Base-by-base conservation (phyloP, 2,888 invertebrate genomes). In the Cheilosia pagana region DNA sequence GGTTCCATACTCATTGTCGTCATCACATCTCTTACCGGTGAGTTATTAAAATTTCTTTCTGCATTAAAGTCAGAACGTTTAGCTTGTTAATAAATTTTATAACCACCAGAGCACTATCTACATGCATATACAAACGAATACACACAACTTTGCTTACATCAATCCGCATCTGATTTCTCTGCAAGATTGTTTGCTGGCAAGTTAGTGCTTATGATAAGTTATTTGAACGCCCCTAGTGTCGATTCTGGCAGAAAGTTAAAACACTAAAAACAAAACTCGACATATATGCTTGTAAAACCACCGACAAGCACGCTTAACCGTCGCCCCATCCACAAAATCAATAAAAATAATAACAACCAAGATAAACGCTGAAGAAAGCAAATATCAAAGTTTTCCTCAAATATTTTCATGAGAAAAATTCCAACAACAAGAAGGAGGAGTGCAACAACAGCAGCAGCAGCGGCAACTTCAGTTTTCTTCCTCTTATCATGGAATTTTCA, bases 401-500 rank as follows among this genome's bases (percentile, higher is more conserved):
- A 78, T 83, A 83, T 78, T 83, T 83, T 83, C 78, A 83, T 78
- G 78, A 57, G 68, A 68, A 78, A 83, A 82, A 82, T 77, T 82
- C 60, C 62, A 62, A 67, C 55, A 67, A 53, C 23, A 41, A 50
- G 21, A 50, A 62, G 25, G 50, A 65, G 52, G 57, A 52, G 35
- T 62, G 67, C 35, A 55, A 39, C 28, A 35, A 12, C 35, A 35
- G 68, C 23, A 50, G 67, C 35, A 55, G 45, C 25, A 35, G 35
- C 3, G 12, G 50, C 25, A 41, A 59, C 25, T 77, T 10, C 43
- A 48, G 55, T 67, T 82, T 63, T 35, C 63, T n/a, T 31, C 16
- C 16, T 53, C 71, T 71, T 82, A 71, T 82, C 71, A 50, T 39
- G 60, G 76, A 76, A 81, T 81, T 76, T 81, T 79, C 81, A 71